Evolutionary conservation across 2,888 invertebrate species (phyloP), one percentile per base, ranked within the genome.

Genomic region (Chaetogeoica ovagalla): DNA sequence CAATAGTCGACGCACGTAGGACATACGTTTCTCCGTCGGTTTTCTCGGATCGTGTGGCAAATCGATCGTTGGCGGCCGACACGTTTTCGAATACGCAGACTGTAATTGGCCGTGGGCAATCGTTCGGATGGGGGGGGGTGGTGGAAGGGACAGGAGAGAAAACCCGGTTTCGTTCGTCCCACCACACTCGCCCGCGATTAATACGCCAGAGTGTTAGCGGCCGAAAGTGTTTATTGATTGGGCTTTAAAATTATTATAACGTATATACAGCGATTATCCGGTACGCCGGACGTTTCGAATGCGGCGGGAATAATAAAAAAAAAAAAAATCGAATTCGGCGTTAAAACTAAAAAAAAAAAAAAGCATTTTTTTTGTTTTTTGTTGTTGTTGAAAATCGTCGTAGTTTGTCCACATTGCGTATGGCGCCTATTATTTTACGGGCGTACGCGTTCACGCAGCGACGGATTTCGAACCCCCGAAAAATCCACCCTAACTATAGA

Each of bases 161-260:
- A n/a, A n/a, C n/a, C n/a, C n/a, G n/a, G n/a, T 30, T 4, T 30
- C 30, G 52, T 57, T 76, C 60, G 39, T 62, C 55, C 23, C 30
- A 30, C 30, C n/a, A n/a, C n/a, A n/a, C n/a, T n/a, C n/a, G n/a
- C n/a, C 43, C 7, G 7, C 43, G 43, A 7, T 9, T 39, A 55
- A 71, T 71, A 63, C 63, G 71, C 71, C 63, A 55, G n/a, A 71
- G 79, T 57, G 71, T 71, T 71, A 79, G 55, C 39, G 52, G n/a
- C 57, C 57, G 43, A 71, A 63, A 43, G 79, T 65, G 79, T 79
- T 71, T 71, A 79, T 71, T 71, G 79, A 79, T 79, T 79, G 70
- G 70, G 79, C 63, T 63, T 79, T 79, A 23, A 79, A 70, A 71
- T 79, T 1, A 30, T 30, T 30, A 30, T 63, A 71, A 71, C 63